Conservation (phyloP, 2,113 vertebrate species). For the Platichthys stellatus region DNA sequence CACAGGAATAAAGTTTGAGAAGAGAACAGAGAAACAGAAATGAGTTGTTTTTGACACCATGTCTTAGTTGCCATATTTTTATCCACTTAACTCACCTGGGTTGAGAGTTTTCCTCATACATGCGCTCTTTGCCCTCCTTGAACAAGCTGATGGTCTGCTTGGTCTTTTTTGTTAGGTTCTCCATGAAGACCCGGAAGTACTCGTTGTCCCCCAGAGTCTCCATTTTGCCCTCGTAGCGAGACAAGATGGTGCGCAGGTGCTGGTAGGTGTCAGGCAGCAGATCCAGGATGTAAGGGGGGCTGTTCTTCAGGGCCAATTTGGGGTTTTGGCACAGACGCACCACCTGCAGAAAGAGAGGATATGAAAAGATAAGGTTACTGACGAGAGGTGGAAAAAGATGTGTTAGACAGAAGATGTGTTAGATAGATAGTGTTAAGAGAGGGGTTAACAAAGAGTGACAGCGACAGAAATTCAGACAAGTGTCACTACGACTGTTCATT, state of each 20-base stretch:
- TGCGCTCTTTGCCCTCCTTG: constrained; percentile 97
- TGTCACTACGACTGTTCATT: constrained; percentile 9
- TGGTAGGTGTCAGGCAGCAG: constrained; percentile 98
- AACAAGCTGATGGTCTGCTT: constrained; percentile 99
- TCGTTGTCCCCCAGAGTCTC: constrained; percentile 96
- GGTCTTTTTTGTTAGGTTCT: constrained; percentile 98
- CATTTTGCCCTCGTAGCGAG: constrained; percentile 98
- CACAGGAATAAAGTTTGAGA: neutral
- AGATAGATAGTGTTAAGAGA: neutral
- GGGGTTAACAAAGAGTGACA: neutral
- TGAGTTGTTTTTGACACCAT: neutral
- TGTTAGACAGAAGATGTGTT: neutral
- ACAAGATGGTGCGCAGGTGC: constrained; percentile 93
- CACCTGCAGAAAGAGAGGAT: constrained; percentile 84
- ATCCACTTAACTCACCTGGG: constrained; percentile 83
- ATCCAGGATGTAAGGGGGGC: constrained; percentile 98
- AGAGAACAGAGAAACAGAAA: neutral
- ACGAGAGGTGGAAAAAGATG: constrained; percentile 19
- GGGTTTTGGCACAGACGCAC: constrained; percentile 98
- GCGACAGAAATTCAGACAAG: neutral
- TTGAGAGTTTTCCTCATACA: constrained; percentile 99
- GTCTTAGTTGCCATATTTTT: neutral
- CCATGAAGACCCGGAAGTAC: constrained; percentile 98
- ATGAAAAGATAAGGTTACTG: constrained; percentile 40
- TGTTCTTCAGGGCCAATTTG: constrained; percentile 97